These are phyloP conservation scores for Pristionchus entomophagus DNA, from an alignment of 2,888 invertebrate species.

Conservation along the genomic window DNA sequence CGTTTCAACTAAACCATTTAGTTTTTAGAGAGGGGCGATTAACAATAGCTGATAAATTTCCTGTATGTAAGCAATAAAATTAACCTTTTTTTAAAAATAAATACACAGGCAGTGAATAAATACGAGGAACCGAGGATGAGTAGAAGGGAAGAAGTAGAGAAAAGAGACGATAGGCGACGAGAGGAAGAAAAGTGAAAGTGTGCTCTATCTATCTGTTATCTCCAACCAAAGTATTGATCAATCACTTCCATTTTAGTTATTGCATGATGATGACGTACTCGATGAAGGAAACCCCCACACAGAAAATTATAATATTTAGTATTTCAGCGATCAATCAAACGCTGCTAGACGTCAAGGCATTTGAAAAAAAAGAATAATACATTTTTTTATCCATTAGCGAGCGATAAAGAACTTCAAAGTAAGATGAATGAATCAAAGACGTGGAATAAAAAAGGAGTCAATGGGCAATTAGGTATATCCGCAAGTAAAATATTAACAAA, in stretches of 20 bases:
- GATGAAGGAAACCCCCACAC: not conserved
- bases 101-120: too few species aligned
- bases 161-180: not conserved
- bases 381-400: not conserved
- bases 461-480: not conserved
- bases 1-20: too few species aligned
- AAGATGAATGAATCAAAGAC: not conserved
- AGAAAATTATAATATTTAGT: not conserved
- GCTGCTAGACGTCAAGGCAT: too few species aligned
- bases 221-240: not conserved
- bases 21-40: too few species aligned
- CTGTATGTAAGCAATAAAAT: too few species aligned
- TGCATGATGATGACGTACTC: not conserved
- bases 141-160: too few species aligned
- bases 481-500: not conserved
- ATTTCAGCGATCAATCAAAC: too few species aligned
- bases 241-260: not conserved
- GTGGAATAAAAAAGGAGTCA: not conserved
- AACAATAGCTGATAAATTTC: too few species aligned
- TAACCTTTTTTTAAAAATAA: too few species aligned
- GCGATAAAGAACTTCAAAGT: not conserved
- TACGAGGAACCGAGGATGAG: too few species aligned
- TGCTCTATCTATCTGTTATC: not conserved
- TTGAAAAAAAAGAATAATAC: too few species aligned
- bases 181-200: conserved; percentile 13